A percentile compares a stretch with the other conserved stretches of the same genome.
Conservation (phyloP, 2,113 vertebrate species). For the Cinclus cinclus region DNA sequence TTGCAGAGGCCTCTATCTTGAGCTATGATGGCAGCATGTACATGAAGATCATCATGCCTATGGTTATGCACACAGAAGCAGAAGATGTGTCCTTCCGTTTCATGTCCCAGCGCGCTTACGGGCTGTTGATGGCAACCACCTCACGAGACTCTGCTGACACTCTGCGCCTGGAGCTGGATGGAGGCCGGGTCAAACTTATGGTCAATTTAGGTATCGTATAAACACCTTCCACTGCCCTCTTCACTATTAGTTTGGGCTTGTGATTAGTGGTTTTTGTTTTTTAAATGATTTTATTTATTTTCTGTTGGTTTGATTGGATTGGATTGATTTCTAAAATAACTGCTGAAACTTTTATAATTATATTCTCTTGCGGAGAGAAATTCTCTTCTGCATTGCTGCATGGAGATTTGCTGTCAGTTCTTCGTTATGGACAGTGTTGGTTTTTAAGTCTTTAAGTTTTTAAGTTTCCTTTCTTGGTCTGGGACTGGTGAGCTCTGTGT, state of each 20-base stretch:
- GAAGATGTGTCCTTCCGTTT: slow-evolving; percentile 97
- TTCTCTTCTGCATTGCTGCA: slow-evolving; percentile 79
- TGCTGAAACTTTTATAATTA: slow-evolving; percentile 59
- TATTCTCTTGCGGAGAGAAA: slow-evolving; percentile 53
- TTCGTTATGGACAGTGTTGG: slow-evolving; percentile 72
- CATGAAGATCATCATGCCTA: slow-evolving; percentile 95
- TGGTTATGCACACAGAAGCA: slow-evolving; percentile 93
- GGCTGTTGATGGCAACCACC: slow-evolving; percentile 92
- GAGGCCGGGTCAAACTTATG: slow-evolving; percentile 93
- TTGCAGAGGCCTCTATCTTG: slow-evolving; percentile 91
- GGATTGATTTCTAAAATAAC: slow-evolving; percentile 67
- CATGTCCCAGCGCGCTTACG: slow-evolving; percentile 94
- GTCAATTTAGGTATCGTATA: slow-evolving; percentile 98
- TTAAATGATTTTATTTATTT: neutral
- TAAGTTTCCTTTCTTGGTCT: slow-evolving; percentile 82
- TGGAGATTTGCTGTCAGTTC: slow-evolving; percentile 83
- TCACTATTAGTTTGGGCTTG: slow-evolving; percentile 72
- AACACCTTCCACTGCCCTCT: slow-evolving; percentile 23
- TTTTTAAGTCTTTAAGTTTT: slow-evolving; percentile 74
- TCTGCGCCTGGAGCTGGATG: slow-evolving; percentile 91
- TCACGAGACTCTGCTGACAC: slow-evolving; percentile 94
- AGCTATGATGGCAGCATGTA: slow-evolving; percentile 98
- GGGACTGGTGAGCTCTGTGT: slow-evolving; percentile 79
- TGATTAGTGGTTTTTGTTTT: slow-evolving; percentile 49
- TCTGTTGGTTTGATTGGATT: slow-evolving; percentile 70